A percentile compares a stretch with the other conserved stretches of the same genome.
These are phyloP conservation scores for Gasterosteus nipponicus DNA, from an alignment of 2,113 vertebrate species.

Conservation along the genomic window DNA sequence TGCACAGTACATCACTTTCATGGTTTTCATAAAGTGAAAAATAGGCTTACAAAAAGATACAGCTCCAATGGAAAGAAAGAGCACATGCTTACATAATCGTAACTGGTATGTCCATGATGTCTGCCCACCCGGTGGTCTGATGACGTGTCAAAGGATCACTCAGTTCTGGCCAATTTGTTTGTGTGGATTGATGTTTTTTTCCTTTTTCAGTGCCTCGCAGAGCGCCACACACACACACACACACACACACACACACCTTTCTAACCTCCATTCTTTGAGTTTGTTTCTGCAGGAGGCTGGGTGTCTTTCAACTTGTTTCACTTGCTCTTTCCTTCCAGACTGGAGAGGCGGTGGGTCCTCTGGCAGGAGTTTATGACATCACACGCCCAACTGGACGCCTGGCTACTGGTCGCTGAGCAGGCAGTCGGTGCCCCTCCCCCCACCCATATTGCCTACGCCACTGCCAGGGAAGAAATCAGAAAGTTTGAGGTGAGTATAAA, in stretches of 20 bases:
- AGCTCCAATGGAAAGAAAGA: neutral
- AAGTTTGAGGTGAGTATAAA: constrained; percentile 76
- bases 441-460: constrained; percentile 53
- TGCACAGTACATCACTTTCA: neutral
- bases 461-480: constrained; percentile 73
- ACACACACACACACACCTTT: neutral
- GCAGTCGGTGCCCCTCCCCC: constrained; percentile 40
- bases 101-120: neutral
- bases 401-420: constrained; percentile 77
- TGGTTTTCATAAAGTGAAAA: neutral
- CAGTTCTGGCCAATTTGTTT: neutral
- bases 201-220: neutral
- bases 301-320: neutral
- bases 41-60: neutral
- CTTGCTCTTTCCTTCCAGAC: constrained; percentile 45
- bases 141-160: neutral
- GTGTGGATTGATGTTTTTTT: neutral
- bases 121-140: neutral
- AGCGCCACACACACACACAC: neutral
- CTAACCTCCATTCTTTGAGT: neutral
- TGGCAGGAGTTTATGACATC: constrained; percentile 82
- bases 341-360: constrained; percentile 74
- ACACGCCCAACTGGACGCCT: constrained; percentile 75
- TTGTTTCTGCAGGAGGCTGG: neutral
- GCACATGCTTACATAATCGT: neutral